A percentile compares a stretch with the other conserved stretches of the same genome.
These are phyloP conservation scores for Rhizoglyphus robini DNA, from an alignment of 1,140 invertebrate genomes.

Conservation along the genomic window DNA sequence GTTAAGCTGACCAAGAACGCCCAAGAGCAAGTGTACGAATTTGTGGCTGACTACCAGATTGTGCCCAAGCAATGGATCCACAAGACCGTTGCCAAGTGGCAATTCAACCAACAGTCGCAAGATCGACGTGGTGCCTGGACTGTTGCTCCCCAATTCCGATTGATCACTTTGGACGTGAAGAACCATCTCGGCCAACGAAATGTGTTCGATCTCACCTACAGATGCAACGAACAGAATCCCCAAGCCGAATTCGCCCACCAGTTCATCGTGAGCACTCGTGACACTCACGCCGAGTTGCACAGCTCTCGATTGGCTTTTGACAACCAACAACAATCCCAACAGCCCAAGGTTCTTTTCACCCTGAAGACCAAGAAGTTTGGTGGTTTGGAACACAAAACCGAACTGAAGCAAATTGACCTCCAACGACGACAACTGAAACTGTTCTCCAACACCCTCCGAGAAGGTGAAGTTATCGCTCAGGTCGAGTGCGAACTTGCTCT, in stretches of 20 bases:
- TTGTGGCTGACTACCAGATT: background rate
- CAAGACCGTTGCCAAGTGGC: slow-evolving; percentile 11
- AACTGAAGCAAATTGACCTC: slow-evolving; percentile 6
- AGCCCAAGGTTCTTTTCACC: background rate
- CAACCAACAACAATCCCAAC: background rate
- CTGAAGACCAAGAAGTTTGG: slow-evolving; percentile 11
- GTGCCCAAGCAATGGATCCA: background rate
- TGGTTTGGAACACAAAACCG: slow-evolving; percentile 16
- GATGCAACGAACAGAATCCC: background rate
- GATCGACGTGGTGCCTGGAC: background rate
- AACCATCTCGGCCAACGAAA: slow-evolving; percentile 8
- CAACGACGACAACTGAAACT: background rate
- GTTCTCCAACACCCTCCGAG: background rate
- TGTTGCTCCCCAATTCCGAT: background rate
- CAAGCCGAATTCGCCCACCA: background rate
- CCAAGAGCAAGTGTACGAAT: background rate
- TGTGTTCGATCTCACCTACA: slow-evolving; percentile 7
- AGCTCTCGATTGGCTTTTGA: background rate
- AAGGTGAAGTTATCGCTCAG: background rate
- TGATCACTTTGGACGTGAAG: slow-evolving; percentile 13
- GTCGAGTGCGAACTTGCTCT: background rate
- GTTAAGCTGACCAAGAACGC: background rate
- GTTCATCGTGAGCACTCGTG: slow-evolving; percentile 1
- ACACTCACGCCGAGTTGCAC: background rate
- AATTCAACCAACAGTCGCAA: background rate